These are phyloP conservation scores for Empidonax traillii DNA, from an alignment of 2,113 vertebrate species.

Conservation along the genomic window DNA sequence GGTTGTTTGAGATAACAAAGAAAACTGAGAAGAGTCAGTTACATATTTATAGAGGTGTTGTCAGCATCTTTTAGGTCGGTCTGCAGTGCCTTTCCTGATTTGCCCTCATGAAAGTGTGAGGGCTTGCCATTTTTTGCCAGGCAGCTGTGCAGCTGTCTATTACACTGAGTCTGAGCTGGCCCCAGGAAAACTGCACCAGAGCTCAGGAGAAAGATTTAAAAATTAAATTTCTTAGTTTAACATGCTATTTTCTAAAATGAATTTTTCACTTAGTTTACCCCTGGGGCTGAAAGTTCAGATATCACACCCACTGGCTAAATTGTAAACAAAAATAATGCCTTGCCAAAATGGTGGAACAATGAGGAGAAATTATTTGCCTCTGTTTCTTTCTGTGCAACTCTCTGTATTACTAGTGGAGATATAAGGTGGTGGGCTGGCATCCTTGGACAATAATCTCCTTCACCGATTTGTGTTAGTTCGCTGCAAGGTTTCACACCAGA, in stretches of 20 bases:
- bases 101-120: neutral
- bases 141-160: neutral
- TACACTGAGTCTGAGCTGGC: neutral
- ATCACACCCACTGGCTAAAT: neutral
- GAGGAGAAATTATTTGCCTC: neutral
- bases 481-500: neutral
- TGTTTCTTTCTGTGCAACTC: neutral
- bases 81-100: neutral
- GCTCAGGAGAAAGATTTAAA: neutral
- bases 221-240: neutral
- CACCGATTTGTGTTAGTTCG: neutral
- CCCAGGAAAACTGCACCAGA: neutral
- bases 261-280: slow-evolving; percentile 11
- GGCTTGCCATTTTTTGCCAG: neutral
- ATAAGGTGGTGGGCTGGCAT: neutral
- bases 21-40: neutral
- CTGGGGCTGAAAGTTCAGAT: neutral
- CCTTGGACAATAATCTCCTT: neutral
- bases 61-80: neutral
- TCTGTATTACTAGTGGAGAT: neutral
- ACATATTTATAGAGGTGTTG: neutral
- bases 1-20: neutral
- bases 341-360: neutral
- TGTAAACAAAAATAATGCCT: neutral
- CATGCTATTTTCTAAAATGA: neutral